A percentile compares a stretch with the other conserved stretches of the same genome.
Conservation (phyloP, 2,888 invertebrate genomes). For the Heteromyza rotundicornis region DNA sequence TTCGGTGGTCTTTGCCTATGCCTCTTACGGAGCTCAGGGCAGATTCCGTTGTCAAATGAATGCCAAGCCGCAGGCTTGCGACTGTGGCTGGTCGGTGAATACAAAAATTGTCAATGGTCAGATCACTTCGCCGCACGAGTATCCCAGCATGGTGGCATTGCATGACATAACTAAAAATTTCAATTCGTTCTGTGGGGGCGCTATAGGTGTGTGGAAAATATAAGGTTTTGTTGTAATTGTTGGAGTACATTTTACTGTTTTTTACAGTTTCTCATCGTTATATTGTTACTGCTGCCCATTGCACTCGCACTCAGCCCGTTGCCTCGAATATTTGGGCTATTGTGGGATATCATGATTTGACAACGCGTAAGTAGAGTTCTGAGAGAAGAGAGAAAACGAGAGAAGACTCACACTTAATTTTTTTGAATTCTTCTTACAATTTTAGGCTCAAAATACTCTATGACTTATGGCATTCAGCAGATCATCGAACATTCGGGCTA, state of each 20-base stretch:
- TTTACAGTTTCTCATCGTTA: conserved; percentile 54
- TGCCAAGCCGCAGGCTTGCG: conserved; percentile 43
- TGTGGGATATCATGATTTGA: conserved; percentile 65
- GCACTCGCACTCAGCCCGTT: conserved; percentile 36
- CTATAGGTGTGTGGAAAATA: conserved; percentile 55
- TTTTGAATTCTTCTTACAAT: no score
- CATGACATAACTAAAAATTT: conserved; percentile 29
- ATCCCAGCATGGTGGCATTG: conserved; percentile 67
- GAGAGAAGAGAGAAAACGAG: no score
- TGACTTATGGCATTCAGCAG: conserved; percentile 50
- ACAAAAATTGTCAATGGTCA: conserved; percentile 67
- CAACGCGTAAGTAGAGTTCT: conserved; percentile 59
- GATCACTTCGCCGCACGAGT: conserved; percentile 67
- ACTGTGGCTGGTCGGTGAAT: conserved; percentile 58
- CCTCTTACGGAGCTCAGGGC: conserved; percentile 42
- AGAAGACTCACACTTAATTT: no score
- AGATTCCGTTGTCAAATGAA: conserved; percentile 45
- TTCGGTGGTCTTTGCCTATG: conserved; percentile 48
- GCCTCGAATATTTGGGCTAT: conserved; percentile 52
- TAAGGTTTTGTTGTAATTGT: neutral
- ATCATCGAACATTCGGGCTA: conserved; percentile 48
- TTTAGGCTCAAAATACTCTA: conserved; percentile 30
- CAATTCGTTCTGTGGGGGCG: conserved; percentile 63
- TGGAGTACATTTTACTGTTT: neutral
- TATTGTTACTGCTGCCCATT: conserved; percentile 66